A percentile compares a stretch with the other conserved stretches of the same genome.
phyloP scores from a whole-genome alignment of 2,888 invertebrate species.

The Auanema freiburgensis region DNA sequence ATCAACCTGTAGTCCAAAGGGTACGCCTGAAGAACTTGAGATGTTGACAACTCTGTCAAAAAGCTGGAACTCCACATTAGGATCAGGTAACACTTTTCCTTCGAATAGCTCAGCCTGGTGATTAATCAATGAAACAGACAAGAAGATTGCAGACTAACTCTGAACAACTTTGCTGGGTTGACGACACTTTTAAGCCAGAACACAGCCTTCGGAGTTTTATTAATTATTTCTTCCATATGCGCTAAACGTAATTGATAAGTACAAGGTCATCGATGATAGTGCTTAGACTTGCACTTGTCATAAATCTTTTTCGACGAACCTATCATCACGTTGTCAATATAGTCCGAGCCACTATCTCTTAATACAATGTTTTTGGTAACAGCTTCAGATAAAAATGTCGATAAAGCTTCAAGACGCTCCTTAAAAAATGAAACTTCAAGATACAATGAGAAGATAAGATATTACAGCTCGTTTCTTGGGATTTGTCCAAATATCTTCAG shows the following conservation, averaged over 20 bases:
- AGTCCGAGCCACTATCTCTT: constrained; percentile 75
- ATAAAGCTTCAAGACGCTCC: neutral
- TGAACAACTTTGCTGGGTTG: neutral
- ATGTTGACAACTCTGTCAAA: constrained; percentile 79
- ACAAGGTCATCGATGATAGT: too few relatives aligned
- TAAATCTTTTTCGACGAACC: constrained; percentile 10
- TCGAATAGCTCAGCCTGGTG: constrained; percentile 39
- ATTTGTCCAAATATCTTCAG: constrained; percentile 74
- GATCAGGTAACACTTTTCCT: constrained; percentile 72
- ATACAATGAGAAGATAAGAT: constrained; percentile 3
- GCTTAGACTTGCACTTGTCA: too few relatives aligned
- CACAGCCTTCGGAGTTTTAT: too few relatives aligned
- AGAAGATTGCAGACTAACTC: neutral
- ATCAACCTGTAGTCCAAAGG: neutral
- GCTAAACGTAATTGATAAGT: neutral
- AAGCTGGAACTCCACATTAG: constrained; percentile 73
- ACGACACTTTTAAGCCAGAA: neutral
- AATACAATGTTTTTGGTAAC: constrained; percentile 73
- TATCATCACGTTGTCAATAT: constrained; percentile 75
- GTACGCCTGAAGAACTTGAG: neutral
- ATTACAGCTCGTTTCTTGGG: constrained; percentile 22
- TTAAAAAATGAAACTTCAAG: neutral
- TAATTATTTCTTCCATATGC: neutral
- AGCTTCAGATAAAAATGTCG: constrained; percentile 74
- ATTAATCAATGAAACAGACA: neutral